phyloP scores from a whole-genome alignment of 1,140 invertebrate species.

The Lethrus apterus region DNA sequence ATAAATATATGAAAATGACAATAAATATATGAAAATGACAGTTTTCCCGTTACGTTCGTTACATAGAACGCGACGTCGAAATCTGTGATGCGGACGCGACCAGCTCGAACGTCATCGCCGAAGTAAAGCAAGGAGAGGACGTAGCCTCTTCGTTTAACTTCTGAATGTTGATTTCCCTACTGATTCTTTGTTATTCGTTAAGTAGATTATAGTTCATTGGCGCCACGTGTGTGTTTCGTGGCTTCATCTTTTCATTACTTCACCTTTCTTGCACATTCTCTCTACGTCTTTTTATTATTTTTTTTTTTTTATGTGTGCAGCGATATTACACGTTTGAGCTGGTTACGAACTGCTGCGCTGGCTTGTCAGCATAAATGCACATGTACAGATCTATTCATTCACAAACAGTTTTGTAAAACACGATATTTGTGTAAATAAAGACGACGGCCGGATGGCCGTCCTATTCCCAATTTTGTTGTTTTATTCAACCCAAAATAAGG shows the following conservation, averaged over 20 bases:
- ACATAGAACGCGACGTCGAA: constrained; percentile 8
- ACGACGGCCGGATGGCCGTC: constrained; percentile 10
- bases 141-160: constrained; percentile 29
- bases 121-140: constrained; percentile 26
- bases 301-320: constrained; percentile 3
- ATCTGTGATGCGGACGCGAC: constrained; percentile 1
- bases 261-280: constrained; percentile 1
- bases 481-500: no score
- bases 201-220: constrained; percentile 4
- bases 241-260: neutral
- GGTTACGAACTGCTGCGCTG: constrained; percentile 18
- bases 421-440: constrained; percentile 39
- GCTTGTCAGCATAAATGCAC: constrained; percentile 20
- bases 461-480: constrained; percentile 8
- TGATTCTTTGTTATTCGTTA: constrained; percentile 8
- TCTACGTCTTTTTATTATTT: neutral
- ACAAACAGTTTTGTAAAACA: constrained; percentile 39
- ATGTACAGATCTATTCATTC: constrained; percentile 31
- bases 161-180: constrained; percentile 33
- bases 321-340: constrained; percentile 10
- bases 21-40: neutral
- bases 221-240: constrained; percentile 1
- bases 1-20: no score
- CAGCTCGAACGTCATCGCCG: constrained; percentile 7
- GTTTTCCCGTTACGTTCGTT: neutral